phyloP scores from a whole-genome alignment of 2,113 vertebrate species.

The Tor tambroides region DNA sequence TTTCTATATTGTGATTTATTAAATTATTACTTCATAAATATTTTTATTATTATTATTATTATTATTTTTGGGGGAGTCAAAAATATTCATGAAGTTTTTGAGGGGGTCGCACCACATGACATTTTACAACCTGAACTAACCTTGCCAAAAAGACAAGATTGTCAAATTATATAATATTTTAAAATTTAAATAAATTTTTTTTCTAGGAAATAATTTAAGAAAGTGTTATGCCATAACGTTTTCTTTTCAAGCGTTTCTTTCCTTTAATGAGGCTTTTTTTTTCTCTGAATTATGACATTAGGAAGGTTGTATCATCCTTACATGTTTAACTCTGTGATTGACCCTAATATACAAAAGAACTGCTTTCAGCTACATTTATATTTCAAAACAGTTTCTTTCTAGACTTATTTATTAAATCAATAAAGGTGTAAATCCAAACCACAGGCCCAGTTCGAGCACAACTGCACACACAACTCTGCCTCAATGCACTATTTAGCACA shows the following conservation, averaged over 20 bases:
- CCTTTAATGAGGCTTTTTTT: neutral
- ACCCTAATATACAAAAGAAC: neutral
- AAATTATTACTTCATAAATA: neutral
- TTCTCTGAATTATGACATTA: neutral
- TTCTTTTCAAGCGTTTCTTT: neutral
- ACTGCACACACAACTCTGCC: neutral
- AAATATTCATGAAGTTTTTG: neutral
- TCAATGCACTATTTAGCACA: neutral
- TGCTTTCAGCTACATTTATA: neutral
- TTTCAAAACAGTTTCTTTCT: neutral
- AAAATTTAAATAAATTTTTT: no score
- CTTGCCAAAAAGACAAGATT: neutral
- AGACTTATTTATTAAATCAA: neutral
- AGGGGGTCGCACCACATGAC: neutral
- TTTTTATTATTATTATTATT: neutral
- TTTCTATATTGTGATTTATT: neutral
- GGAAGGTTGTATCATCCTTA: neutral
- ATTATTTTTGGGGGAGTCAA: neutral
- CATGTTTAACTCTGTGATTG: neutral
- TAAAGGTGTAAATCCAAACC: neutral
- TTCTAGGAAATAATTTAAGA: neutral
- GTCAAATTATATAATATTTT: neutral
- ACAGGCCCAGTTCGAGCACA: neutral
- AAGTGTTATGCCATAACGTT: neutral
- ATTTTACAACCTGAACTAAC: neutral